Evolutionary conservation across 1,140 invertebrate species (phyloP), one percentile per base, ranked within the genome.

Genomic region (Cyclina sinensis): DNA sequence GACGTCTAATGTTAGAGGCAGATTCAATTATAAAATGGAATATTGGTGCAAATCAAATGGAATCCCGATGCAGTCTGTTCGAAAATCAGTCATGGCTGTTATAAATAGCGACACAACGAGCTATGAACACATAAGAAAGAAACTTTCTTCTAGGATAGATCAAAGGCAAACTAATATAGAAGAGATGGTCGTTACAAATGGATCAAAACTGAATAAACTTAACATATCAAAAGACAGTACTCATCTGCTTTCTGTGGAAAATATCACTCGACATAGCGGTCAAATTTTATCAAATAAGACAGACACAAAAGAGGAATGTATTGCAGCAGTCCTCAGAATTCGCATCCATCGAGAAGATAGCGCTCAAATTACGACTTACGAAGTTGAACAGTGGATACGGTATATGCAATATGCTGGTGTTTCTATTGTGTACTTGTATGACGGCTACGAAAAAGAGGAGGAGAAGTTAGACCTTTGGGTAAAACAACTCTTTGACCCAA

Each of bases 371-470:
- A 62, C 57, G 9, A 24, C 57, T 27, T 62, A 27, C 27, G 57
- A 62, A 62, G n/a, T 27, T 27, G 57, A 62, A 27, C 57, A 62
- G n/a, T 62, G 57, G 57, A 62, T 62, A 27, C 57, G 57, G 9
- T 62, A 62, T 27, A 62, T 62, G 57, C 57, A 62, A n/a, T 27
- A 27, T 62, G 57, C 57, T 4, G 57, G 57, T 27, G 57, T 62
- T 9, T 27, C 24, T 27, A 27, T 62, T 27, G 57, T 62, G n/a
- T 62, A 62, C n/a, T 62, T 62, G 14, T 62, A 62, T 27, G 57
- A 62, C 24, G 57, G n/a, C 2, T 62, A 62, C 14, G 18, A 62
- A 62, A 24, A 62, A 27, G 24, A 62, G 5, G 24, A 62, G 4
- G 57, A 62, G 27, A 62, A 62, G 24, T 14, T 62, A 27, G n/a